phyloP scores from a whole-genome alignment of 2,113 vertebrate species.

The Gallinago jamesoni region DNA sequence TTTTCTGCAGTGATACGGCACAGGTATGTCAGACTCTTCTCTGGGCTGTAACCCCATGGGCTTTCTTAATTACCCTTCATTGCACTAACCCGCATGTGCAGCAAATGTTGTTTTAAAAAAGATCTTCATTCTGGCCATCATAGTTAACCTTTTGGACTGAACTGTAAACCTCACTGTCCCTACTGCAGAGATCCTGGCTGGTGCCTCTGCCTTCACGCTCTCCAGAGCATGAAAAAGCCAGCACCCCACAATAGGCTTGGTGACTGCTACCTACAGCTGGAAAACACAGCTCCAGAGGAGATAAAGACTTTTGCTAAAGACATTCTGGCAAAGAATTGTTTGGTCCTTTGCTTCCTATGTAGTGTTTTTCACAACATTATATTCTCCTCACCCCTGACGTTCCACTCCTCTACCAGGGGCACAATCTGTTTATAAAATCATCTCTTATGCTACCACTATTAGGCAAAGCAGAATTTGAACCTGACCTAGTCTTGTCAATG shows the following conservation, averaged over 20 bases:
- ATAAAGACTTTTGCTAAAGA: background rate
- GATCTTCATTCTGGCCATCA: background rate
- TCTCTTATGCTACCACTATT: background rate
- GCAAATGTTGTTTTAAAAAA: background rate
- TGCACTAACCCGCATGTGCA: background rate
- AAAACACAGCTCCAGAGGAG: background rate
- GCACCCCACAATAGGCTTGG: background rate
- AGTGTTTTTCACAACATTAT: background rate
- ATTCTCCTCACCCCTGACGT: background rate
- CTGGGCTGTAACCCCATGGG: background rate
- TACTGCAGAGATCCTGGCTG: background rate
- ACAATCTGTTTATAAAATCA: background rate
- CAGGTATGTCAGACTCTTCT: background rate
- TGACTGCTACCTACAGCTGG: background rate
- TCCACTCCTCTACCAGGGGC: background rate
- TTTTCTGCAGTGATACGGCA: background rate
- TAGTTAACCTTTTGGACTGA: background rate
- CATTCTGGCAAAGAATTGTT: background rate
- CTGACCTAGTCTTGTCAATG: conserved; percentile 55
- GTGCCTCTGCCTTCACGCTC: background rate
- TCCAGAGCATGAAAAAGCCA: background rate
- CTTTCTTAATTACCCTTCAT: background rate
- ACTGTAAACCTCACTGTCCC: background rate
- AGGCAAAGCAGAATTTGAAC: conserved; percentile 29
- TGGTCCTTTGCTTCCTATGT: background rate